Evolutionary conservation across 2,888 invertebrate species (phyloP), one percentile per base, ranked within the genome.

Genomic region (Pteria penguin): DNA sequence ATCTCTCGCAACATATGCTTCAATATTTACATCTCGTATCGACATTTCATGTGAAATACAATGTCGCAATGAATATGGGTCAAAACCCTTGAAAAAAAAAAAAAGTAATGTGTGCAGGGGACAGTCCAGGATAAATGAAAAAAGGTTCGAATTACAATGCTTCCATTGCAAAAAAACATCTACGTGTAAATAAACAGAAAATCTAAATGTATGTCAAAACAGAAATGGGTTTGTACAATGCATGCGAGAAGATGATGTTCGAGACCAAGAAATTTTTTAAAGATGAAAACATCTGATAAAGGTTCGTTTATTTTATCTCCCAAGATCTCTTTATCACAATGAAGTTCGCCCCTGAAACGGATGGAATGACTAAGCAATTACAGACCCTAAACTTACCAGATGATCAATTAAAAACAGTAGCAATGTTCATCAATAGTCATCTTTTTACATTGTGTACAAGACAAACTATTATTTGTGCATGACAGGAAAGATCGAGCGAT

Each of bases 401-500:
- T 22, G 24, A 24, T 24, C 60, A 24, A 26, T 24, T 60, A 27
- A 24, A 26, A 29, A 24, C 18, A 26, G 60, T 26, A 26, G 27
- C 60, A 60, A 60, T 8, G 55, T n/a, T n/a, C 18, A 45, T 45
- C 45, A 45, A 45, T 45, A 45, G 8, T 8, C 18, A 45, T 18
- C 8, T 8, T 45, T 18, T 14, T 14, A 8, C 45, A 45, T 45
- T 45, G 45, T 45, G 8, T 45, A 45, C 45, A 45, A 45, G 18
- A 18, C 18, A 45, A 60, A 60, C 60, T 24, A 60, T 26, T 27
- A 60, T 26, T 60, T 24, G 22, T 26, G 14, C 60, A 14, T 29
- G 60, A 26, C 22, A 18, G 27, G 18, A 60, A 57, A 24, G 60
- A 60, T 60, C 27, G 60, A 60, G 60, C 27, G 60, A 60, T 26